These are phyloP conservation scores for Scarus forsteni DNA, from an alignment of 2,797 vertebrate species.

Conservation along the genomic window DNA sequence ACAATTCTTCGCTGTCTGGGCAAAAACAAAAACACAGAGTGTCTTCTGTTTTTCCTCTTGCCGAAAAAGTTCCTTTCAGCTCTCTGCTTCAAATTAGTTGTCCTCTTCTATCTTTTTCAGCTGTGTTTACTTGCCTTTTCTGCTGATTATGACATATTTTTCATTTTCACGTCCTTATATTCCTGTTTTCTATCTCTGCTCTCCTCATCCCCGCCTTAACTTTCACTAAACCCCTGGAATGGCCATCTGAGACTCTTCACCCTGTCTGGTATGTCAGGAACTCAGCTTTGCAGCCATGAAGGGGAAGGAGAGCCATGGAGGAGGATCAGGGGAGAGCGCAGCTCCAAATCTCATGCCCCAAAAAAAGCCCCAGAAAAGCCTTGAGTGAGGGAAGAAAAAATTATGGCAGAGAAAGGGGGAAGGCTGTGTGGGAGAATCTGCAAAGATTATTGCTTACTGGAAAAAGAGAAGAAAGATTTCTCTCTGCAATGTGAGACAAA, in stretches of 20 bases:
- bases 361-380: conserved; percentile 37
- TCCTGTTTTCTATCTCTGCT: conserved; percentile 15
- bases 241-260: conserved; percentile 77
- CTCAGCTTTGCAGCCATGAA: conserved; percentile 59
- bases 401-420: conserved; percentile 20
- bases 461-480: background rate
- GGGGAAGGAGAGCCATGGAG: conserved; percentile 43
- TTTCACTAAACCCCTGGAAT: conserved; percentile 73
- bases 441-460: conserved; percentile 17
- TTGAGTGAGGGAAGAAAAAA: conserved; percentile 35
- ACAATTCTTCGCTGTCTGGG: background rate
- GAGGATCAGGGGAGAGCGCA: conserved; percentile 29
- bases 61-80: background rate
- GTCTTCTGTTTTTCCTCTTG: background rate
- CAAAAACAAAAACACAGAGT: conserved; percentile 1
- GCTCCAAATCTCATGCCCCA: conserved; percentile 40
- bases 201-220: conserved; percentile 40
- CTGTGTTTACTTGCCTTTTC: background rate
- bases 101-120: background rate
- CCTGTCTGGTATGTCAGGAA: conserved; percentile 85
- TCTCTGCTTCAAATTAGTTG: conserved; percentile 8
- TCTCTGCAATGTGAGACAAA: conserved; percentile 9
- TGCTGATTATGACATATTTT: background rate
- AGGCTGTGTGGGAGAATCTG: conserved; percentile 20
- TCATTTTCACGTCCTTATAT: conserved; percentile 17